A percentile compares a stretch with the other conserved stretches of the same genome.
Conservation (phyloP, 2,888 invertebrate species). For the Orthonevra nobilis region DNA sequence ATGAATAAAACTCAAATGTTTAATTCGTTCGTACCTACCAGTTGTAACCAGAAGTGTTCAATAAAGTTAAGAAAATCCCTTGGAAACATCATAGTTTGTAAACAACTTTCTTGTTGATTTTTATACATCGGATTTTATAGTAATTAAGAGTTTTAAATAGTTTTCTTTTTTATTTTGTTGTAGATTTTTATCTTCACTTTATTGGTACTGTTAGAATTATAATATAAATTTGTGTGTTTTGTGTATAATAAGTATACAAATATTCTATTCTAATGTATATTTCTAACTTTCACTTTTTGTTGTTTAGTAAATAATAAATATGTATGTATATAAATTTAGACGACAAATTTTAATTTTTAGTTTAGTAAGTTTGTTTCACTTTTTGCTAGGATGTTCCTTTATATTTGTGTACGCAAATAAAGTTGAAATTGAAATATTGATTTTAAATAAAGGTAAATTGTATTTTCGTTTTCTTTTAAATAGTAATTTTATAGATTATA, state of each 20-base stretch:
- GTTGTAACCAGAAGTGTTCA: conserved; percentile 3
- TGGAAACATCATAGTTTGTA: too few relatives aligned
- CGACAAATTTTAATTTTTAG: too few relatives aligned
- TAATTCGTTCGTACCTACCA: conserved; percentile 31
- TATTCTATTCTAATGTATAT: conserved; percentile 64
- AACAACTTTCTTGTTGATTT: too few relatives aligned
- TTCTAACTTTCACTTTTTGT: conserved; percentile 50
- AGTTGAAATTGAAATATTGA: conserved; percentile 14
- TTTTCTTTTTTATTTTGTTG: too few relatives aligned
- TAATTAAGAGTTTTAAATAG: too few relatives aligned
- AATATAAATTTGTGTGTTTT: conserved; percentile 68
- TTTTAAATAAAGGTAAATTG: conserved; percentile 47
- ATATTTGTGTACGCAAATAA: conserved; percentile 59
- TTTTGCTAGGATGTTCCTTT: conserved; percentile 22
- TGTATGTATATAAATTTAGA: conserved; percentile 48
- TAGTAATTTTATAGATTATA: conserved; percentile 53
- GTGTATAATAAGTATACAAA: conserved; percentile 69
- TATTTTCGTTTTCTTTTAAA: conserved; percentile 40
- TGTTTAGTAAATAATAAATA: conserved; percentile 62
- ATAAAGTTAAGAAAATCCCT: background rate
- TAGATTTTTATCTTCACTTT: conserved; percentile 66
- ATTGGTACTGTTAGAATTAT: conserved; percentile 63
- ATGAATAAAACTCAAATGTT: background rate
- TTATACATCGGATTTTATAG: too few relatives aligned
- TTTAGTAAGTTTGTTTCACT: conserved; percentile 12